Base-by-base conservation (phyloP, 2,888 invertebrate species). In the Serripes groenlandicus region DNA sequence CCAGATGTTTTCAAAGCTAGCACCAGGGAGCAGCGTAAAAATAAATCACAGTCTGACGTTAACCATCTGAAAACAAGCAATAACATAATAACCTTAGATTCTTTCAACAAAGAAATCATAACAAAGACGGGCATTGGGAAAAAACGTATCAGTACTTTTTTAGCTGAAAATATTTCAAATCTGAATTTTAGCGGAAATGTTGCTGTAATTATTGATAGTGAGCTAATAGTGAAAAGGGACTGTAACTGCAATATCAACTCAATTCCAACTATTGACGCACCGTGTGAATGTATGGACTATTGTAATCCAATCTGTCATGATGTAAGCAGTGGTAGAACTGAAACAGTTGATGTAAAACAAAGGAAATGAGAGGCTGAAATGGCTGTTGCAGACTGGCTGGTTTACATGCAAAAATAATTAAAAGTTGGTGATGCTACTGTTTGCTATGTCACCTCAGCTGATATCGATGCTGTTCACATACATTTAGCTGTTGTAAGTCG, bases 1-100 rank as follows among this genome's bases (percentile, higher is more conserved):
- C 78, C 78, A 32, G 84, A 81, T 26, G 77, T 75, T 37, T 78
- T 84, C n/a, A 84, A 84, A 64, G 74, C 83, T 35, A 42, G 32
- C 26, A 83, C 80, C 11, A 56, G 83, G 21, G 58, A 56, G 4
- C 80, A 84, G 18, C 23, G 78, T 18, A 71, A 78, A 26, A 70
- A 18, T 5, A 42, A 28, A 34, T 30, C 37, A 23, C 5, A 54
- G 54, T 56, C 37, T 35, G 58, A 71, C 23, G 66, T 84, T n/a
- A 30, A 15, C 0, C 83, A 83, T 70, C 37, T 79, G n/a, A 80
- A 80, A 74, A 66, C 71, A 18, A 49, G 54, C 28, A 68, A 72
- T 34, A 26, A 78, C 9, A 70, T 83, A 23, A 1, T 73, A 23
- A 76, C 30, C 56, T 73, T 42, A 0, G 35, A 1, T 7, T 34